Conservation (phyloP, 2,797 vertebrate genomes). For the Poecilia picta region DNA sequence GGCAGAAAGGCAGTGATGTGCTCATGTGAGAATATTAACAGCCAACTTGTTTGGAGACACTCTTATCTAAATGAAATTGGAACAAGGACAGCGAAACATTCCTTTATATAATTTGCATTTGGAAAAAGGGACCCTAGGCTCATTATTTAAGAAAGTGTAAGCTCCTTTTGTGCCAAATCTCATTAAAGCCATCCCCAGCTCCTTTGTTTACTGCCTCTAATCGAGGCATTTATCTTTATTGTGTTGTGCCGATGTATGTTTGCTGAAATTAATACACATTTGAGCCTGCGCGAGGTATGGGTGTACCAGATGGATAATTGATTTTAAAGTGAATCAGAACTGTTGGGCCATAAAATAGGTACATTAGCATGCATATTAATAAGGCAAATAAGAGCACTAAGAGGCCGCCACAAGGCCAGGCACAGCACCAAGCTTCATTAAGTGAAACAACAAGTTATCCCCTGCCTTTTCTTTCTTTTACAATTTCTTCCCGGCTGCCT, state of each 20-base stretch:
- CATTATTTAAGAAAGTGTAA: slow-evolving; percentile 86
- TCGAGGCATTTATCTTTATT: slow-evolving; percentile 86
- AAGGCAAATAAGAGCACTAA: slow-evolving; percentile 74
- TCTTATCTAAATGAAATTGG: slow-evolving; percentile 85
- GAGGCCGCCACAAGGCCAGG: slow-evolving; percentile 68
- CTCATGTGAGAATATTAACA: slow-evolving; percentile 84
- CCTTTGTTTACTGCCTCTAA: slow-evolving; percentile 85
- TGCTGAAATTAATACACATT: slow-evolving; percentile 85
- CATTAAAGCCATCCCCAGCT: slow-evolving; percentile 81
- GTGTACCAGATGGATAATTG: slow-evolving; percentile 87
- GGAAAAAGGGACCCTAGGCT: slow-evolving; percentile 75
- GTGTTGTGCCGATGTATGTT: slow-evolving; percentile 82
- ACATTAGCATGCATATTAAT: slow-evolving; percentile 86
- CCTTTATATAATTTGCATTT: slow-evolving; percentile 83
- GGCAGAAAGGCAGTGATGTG: slow-evolving; percentile 76
- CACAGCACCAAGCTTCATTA: slow-evolving; percentile 74
- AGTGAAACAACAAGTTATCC: slow-evolving; percentile 48
- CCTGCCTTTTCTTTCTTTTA: slow-evolving; percentile 18
- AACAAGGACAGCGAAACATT: slow-evolving; percentile 82
- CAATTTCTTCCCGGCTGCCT: slow-evolving; percentile 28
- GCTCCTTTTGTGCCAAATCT: slow-evolving; percentile 83
- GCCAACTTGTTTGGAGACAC: slow-evolving; percentile 78
- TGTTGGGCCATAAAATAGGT: slow-evolving; percentile 85
- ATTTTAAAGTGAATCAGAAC: slow-evolving; percentile 84
- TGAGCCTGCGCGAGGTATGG: slow-evolving; percentile 79